These are phyloP conservation scores for Scaptomyza hsui DNA, from an alignment of 1,140 invertebrate genomes.

Conservation along the genomic window DNA sequence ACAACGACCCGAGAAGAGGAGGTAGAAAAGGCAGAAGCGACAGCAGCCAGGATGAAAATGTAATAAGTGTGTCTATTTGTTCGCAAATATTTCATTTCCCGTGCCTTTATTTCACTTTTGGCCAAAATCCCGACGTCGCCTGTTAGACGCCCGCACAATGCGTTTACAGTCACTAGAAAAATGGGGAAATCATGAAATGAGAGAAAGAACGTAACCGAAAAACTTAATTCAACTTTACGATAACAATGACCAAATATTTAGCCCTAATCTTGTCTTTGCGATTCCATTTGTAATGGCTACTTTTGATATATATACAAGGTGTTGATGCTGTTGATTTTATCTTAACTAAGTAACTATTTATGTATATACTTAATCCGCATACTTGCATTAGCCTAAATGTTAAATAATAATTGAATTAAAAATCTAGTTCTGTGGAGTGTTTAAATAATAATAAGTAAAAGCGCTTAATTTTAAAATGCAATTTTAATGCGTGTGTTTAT, in stretches of 20 bases:
- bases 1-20: slow-evolving; percentile 12
- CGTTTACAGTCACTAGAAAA: slow-evolving; percentile 20
- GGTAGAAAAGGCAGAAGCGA: slow-evolving; percentile 2
- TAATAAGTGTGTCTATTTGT: slow-evolving; percentile 83
- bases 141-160: slow-evolving; percentile 36
- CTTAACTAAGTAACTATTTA: not conserved
- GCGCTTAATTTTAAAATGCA: no score
- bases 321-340: not conserved
- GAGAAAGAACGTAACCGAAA: slow-evolving; percentile 33
- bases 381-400: no score
- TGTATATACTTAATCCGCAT: not conserved
- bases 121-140: slow-evolving; percentile 25
- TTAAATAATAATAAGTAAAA: no score
- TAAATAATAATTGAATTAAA: no score
- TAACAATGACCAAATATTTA: slow-evolving; percentile 36
- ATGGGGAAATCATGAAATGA: slow-evolving; percentile 19
- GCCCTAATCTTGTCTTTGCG: slow-evolving; percentile 1
- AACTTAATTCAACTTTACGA: slow-evolving; percentile 50
- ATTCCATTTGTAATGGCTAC: not conserved
- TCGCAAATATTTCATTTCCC: slow-evolving; percentile 81
- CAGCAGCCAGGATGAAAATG: slow-evolving; percentile 64
- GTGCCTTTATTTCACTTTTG: slow-evolving; percentile 55
- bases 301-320: not conserved
- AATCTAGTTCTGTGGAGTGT: no score
- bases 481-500: no score